phyloP scores from a whole-genome alignment of 2,888 invertebrate species.

The Ophion slaviceki region DNA sequence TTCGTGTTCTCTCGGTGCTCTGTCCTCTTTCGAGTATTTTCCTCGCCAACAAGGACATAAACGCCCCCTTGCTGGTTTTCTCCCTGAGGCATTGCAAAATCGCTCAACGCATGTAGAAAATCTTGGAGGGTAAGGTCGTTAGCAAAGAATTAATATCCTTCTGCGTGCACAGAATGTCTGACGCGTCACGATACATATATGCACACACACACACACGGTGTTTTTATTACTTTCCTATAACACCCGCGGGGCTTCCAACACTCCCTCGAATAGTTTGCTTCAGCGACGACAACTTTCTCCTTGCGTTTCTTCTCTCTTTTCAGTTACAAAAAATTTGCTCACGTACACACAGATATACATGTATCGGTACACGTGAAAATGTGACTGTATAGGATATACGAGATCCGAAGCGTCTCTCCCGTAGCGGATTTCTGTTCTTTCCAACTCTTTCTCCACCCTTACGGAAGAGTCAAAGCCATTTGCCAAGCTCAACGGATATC shows the following conservation, averaged over 20 bases:
- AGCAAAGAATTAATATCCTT: constrained; percentile 55
- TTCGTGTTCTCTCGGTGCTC: background rate
- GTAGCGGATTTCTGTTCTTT: constrained; percentile 38
- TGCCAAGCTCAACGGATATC: constrained; percentile 59
- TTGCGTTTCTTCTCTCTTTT: constrained; percentile 36
- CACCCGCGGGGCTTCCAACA: constrained; percentile 20
- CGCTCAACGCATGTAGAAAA: constrained; percentile 13
- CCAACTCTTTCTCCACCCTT: constrained; percentile 20
- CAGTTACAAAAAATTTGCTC: constrained; percentile 38
- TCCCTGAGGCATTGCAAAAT: constrained; percentile 12
- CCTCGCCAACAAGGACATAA: background rate
- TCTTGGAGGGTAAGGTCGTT: constrained; percentile 38
- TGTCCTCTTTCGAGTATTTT: constrained; percentile 2
- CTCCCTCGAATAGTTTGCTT: constrained; percentile 50
- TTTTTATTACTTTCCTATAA: constrained; percentile 25
- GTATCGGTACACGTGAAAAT: background rate
- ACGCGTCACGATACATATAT: background rate
- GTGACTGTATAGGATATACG: constrained; percentile 1
- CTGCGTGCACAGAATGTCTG: constrained; percentile 3
- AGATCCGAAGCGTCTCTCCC: constrained; percentile 38
- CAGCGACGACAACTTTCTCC: constrained; percentile 34
- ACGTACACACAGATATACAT: constrained; percentile 17
- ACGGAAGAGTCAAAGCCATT: constrained; percentile 55
- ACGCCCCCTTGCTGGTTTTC: background rate
- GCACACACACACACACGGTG: background rate